These are phyloP conservation scores for Aphelenchoides besseyi DNA, from an alignment of 1,140 invertebrate genomes.

Conservation along the genomic window DNA sequence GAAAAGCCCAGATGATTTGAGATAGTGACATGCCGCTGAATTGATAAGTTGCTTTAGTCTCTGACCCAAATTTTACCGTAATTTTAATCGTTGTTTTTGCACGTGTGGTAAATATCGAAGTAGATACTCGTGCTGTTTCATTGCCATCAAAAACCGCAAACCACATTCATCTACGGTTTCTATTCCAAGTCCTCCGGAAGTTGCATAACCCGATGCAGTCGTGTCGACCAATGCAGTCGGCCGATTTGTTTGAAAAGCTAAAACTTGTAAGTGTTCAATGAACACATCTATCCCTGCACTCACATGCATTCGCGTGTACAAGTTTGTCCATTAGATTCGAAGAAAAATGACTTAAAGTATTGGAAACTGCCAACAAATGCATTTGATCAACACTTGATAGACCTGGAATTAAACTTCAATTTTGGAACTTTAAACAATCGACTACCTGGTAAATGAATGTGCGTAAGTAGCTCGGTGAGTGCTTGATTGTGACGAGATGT, in stretches of 20 bases:
- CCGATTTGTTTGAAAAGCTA: constrained; percentile 43
- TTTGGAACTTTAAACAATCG: too few species aligned
- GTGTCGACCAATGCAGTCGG: constrained; percentile 69
- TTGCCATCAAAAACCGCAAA: constrained; percentile 86
- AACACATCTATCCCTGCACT: constrained; percentile 68
- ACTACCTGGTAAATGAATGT: constrained; percentile 91
- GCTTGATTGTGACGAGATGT: constrained; percentile 64
- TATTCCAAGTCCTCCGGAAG: constrained; percentile 65
- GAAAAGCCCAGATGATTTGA: constrained; percentile 96
- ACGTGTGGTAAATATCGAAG: constrained; percentile 80
- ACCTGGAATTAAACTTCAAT: too few species aligned
- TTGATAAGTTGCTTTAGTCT: neutral
- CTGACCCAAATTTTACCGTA: constrained; percentile 26
- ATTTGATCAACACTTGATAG: constrained; percentile 96
- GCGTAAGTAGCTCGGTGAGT: constrained; percentile 82
- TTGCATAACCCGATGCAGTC: constrained; percentile 78
- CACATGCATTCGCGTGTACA: constrained; percentile 63
- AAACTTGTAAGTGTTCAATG: constrained; percentile 42
- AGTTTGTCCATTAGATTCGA: constrained; percentile 60
- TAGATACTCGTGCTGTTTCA: constrained; percentile 96
- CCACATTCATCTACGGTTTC: constrained; percentile 94
- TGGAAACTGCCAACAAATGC: constrained; percentile 93
- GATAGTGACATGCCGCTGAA: constrained; percentile 77
- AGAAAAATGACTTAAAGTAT: constrained; percentile 73
- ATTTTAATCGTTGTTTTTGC: constrained; percentile 74